Evolutionary conservation across 1,140 invertebrate species (phyloP), one percentile per base, ranked within the genome.

Genomic region (Drosophila subobscura): DNA sequence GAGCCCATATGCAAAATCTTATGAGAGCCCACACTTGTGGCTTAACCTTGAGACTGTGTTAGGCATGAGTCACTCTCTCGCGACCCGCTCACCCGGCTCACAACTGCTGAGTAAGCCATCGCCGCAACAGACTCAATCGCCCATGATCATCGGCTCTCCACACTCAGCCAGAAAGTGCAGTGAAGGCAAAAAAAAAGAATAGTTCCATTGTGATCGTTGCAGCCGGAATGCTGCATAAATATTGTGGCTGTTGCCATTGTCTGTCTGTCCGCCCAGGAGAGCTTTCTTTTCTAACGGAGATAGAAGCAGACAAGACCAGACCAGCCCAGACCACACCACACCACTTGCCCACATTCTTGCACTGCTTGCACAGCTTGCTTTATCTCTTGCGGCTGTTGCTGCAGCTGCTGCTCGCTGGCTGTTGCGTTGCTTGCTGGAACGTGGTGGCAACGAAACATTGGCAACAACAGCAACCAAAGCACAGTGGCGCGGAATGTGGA

Each of bases 201-300:
- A 40, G 40, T n/a, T 55, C 37, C 53, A 55, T 44, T 55, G 53
- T 55, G 53, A 55, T 55, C 53, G 23, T 22, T 23, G 42, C 42
- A 25, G 14, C 40, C 37, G 53, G 37, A 42, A 37, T 37, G 33
- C 10, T 4, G 52, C 22, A 25, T 23, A 20, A 42, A 22, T 41
- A 53, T 52, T 41, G 23, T 22, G 12, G 33, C 25, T 40, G 16
- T 37, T 37, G 41, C 41, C 16, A 55, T 52, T 56, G 54, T 63
- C 47, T 37, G 33, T 12, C 10, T 10, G 33, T 37, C 27, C 20
- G 10, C 33, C 52, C 23, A 33, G 45, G 44, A 42, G 54, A 65
- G 75, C 72, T 77, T 77, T 77, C 75, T 74, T 65, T 74, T 77
- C 75, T 77, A 74, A 77, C 74, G 74, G 74, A 37, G 33, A 3